Base-by-base conservation (phyloP, 2,888 invertebrate genomes). In the Aleiodes leptofemur region DNA sequence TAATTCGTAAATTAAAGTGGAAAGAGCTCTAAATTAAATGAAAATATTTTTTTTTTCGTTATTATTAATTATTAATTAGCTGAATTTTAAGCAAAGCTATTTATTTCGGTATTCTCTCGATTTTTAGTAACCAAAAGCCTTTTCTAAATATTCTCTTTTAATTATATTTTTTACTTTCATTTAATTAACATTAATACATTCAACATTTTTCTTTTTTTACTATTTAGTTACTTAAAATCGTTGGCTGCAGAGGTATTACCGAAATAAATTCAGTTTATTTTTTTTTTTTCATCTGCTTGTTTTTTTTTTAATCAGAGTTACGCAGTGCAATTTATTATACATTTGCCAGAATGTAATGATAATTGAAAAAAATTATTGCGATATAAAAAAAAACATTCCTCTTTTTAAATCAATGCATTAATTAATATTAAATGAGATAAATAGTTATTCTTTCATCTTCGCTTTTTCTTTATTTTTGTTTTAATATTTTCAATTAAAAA, bases 101-200 rank as follows among this genome's bases (percentile, higher is more conserved):
- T 34, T 5, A 29, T 23, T 29, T 31, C 16, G 61, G 51, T 61
- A 31, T 59, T 14, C 48, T 61, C 8, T 31, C 53, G 51, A 72
- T 72, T 72, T 72, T 51, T 16, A 72, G 61, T 16, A 38, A 61
- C 59, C 57, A 8, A 61, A 64, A 56, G 16, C 16, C n/a, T 43
- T 6, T 70, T 31, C 23, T 23, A 23, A 23, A 23, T 43, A 43
- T 43, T 34, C 23, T 43, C 16, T 38, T 23, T 13, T 38, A 16
- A 56, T 57, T 31, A n/a, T 5, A 8, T 2, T 69, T 69, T 69
- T 69, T 72, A 72, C 43, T 72, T 66, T 66, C 23, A 29, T 72
- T 72, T 13, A 61, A 34, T 53, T 31, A 16, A 5, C 31, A 56
- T 56, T 69, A 55, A 43, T 31, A 56, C 48, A 43, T n/a, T 48